These are phyloP conservation scores for Hemicentrotus pulcherrimus DNA, from an alignment of 35 echinoderm and acorn worm genomes.

Conservation along the genomic window DNA sequence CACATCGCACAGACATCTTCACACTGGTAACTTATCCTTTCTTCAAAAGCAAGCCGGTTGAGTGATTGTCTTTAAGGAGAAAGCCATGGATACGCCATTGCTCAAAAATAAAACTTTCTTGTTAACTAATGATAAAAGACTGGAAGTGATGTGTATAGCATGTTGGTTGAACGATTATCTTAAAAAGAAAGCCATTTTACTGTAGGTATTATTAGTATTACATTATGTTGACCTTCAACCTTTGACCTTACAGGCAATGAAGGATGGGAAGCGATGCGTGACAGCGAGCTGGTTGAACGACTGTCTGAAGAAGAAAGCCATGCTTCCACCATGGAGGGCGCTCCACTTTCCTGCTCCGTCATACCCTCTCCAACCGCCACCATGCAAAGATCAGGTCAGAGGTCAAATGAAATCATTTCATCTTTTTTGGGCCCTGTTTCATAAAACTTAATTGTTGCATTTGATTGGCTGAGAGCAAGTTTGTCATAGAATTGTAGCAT, in stretches of 20 bases:
- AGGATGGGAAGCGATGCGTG: slow-evolving; percentile 92
- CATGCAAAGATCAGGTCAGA: slow-evolving; percentile 90
- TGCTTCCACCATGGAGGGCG: slow-evolving; percentile 94
- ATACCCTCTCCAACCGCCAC: slow-evolving; percentile 75
- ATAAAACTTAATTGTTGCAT: too few species aligned
- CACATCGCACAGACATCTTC: slow-evolving; percentile 90
- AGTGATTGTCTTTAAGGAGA: too few species aligned
- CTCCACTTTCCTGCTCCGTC: slow-evolving; percentile 81
- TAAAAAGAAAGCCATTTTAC: too few species aligned
- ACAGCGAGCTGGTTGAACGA: slow-evolving; percentile 98
- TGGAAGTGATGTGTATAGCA: too few species aligned
- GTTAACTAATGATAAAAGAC: too few species aligned
- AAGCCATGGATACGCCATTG: too few species aligned
- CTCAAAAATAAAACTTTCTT: too few species aligned
- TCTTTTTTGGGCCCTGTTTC: too few species aligned
- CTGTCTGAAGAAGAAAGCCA: slow-evolving; percentile 80
- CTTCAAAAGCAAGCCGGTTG: not conserved
- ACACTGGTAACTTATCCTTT: slow-evolving; percentile 71
- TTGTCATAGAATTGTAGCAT: too few species aligned
- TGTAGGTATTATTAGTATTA: too few species aligned
- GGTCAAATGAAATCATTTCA: not conserved
- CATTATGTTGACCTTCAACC: not conserved
- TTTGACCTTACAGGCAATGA: slow-evolving; percentile 66
- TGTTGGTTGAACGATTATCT: too few species aligned
- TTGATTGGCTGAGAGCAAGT: too few species aligned